Percentiles rank a stretch among this genome's conserved stretches.
Evolutionary conservation across 2,888 invertebrate genomes (phyloP).

Genomic region (Oligia latruncula): DNA sequence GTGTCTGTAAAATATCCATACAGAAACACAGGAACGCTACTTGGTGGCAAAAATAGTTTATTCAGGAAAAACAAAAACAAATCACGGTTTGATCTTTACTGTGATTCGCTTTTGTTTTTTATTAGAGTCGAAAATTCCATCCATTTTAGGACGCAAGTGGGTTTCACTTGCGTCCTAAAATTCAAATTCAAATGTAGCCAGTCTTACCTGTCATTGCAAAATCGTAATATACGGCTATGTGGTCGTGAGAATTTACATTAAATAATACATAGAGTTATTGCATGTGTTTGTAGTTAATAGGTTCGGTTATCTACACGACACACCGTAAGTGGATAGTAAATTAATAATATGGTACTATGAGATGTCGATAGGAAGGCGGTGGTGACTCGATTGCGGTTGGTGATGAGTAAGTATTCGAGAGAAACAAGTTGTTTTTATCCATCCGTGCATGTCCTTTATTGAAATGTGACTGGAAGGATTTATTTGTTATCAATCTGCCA

Average conservation of each 20-base stretch:
- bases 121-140: background rate
- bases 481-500: background rate
- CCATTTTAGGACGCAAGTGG: too few relatives aligned
- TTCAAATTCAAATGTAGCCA: slow-evolving; percentile 33
- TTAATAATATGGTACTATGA: slow-evolving; percentile 26
- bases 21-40: background rate
- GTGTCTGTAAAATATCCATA: background rate
- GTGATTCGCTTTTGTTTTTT: background rate
- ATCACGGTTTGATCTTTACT: background rate
- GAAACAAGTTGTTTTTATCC: background rate
- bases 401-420: background rate
- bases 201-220: slow-evolving; percentile 42
- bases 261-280: slow-evolving; percentile 57
- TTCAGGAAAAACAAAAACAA: background rate
- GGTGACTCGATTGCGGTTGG: background rate
- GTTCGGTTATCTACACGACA: slow-evolving; percentile 44
- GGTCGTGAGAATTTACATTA: slow-evolving; percentile 54
- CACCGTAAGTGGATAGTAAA: slow-evolving; percentile 38
- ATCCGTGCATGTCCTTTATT: background rate
- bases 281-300: slow-evolving; percentile 49
- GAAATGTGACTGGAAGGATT: too few relatives aligned
- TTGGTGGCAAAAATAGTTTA: background rate
- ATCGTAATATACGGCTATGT: slow-evolving; percentile 29
- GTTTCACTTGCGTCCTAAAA: background rate
- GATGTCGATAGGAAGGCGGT: slow-evolving; percentile 6